Conservation (phyloP, 1,140 invertebrate genomes). For the Cyclina sinensis region DNA sequence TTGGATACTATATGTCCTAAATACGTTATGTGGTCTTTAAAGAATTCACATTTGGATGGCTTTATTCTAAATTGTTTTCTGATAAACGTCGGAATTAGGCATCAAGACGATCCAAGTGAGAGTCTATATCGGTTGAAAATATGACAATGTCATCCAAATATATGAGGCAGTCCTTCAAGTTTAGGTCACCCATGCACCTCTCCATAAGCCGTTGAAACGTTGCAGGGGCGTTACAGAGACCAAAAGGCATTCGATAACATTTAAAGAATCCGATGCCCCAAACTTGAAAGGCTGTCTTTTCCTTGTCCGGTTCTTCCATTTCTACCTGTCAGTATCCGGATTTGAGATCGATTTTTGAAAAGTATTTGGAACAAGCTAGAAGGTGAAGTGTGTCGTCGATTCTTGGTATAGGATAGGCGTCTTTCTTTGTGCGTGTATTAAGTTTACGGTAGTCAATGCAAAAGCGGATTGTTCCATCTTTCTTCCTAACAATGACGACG, state of each 20-base stretch:
- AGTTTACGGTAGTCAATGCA: no score
- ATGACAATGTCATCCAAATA: conserved; percentile 23
- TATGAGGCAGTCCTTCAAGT: conserved; percentile 8
- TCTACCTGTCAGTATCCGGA: no score
- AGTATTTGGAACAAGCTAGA: conserved; percentile 82
- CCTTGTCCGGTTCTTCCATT: no score
- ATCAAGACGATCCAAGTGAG: conserved; percentile 11
- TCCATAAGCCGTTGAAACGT: conserved; percentile 88
- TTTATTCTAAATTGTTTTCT: conserved; percentile 21
- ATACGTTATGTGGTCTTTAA: no score
- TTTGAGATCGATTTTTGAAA: conserved; percentile 80
- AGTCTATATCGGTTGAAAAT: not conserved
- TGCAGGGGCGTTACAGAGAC: no score
- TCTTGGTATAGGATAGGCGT: conserved; percentile 67
- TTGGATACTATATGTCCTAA: conserved; percentile 73
- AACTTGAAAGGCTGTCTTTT: conserved; percentile 69
- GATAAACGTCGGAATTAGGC: not conserved
- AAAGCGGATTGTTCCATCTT: conserved; percentile 86
- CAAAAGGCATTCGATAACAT: conserved; percentile 73
- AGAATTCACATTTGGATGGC: no score
- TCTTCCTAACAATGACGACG: no score
- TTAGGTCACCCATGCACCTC: no score
- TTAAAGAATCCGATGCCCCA: conserved; percentile 64
- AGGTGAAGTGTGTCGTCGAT: no score
- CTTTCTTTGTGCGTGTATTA: conserved; percentile 52